Evolutionary conservation across 2,113 vertebrate species (phyloP).

Genomic region (Kryptolebias marmoratus): DNA sequence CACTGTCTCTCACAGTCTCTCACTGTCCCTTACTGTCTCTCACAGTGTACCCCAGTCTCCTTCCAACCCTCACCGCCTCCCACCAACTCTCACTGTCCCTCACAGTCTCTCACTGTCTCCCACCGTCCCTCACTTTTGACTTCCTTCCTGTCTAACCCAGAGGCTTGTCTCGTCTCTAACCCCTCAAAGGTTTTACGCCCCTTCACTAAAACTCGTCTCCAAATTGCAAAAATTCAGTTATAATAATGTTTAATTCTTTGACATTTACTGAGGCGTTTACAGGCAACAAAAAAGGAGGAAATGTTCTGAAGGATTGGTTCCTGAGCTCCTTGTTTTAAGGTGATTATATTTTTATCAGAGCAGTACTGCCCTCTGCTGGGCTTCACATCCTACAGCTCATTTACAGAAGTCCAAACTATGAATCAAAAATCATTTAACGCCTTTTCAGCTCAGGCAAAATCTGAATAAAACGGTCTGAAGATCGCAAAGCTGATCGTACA

Average conservation of each 20-base stretch:
- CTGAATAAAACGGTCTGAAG: too few relatives aligned
- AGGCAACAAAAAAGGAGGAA: background rate
- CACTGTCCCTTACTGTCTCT: too few relatives aligned
- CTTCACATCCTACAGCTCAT: background rate
- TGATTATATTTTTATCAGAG: background rate
- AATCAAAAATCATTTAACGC: background rate
- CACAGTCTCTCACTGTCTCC: background rate
- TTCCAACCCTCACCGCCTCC: too few relatives aligned
- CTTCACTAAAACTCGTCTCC: background rate
- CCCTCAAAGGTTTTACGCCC: conserved; percentile 4
- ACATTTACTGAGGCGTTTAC: background rate
- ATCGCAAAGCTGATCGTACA: too few relatives aligned
- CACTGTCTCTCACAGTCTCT: too few relatives aligned
- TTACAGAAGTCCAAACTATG: background rate
- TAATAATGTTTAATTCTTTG: background rate
- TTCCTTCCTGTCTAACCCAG: conserved; percentile 22
- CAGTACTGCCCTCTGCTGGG: conserved; percentile 64
- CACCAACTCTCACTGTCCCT: conserved; percentile 44
- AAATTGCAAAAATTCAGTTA: background rate
- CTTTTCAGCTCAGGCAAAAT: too few relatives aligned
- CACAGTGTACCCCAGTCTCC: too few relatives aligned
- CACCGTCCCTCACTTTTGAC: conserved; percentile 31
- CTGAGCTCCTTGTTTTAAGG: background rate
- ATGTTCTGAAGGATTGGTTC: conserved; percentile 3
- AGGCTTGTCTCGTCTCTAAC: conserved; percentile 1